Evolutionary conservation across 2,888 invertebrate species (phyloP), one percentile per base, ranked within the genome.

Genomic region (Pandemis heparana): DNA sequence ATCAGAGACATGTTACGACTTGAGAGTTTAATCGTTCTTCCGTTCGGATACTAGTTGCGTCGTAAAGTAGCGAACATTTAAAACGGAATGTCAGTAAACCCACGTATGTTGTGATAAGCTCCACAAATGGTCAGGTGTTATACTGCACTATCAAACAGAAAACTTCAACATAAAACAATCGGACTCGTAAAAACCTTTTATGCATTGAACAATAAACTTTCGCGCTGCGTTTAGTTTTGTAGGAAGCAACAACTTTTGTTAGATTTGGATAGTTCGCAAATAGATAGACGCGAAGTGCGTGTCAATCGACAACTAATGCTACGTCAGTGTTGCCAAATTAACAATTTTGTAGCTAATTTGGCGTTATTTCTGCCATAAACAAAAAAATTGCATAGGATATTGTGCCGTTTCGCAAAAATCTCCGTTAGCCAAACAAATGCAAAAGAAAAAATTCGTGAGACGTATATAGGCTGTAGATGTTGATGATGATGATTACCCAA

Each of bases 231-330:
- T 48, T 41, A 60, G 32, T 70, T 46, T 59, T 43, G 59, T 62
- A 67, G 71, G 66, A 71, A 74, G 62, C 32, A 43, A 51, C 48
- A 39, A 61, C 71, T 74, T 71, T 74, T 71, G 70, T 74, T 74
- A 53, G 66, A 66, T 51, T 23, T 32, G 64, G 70, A 60, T 62
- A 63, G 71, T 60, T 70, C 74, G 70, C 73, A 75, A 77, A 77
- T 78, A 77, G 77, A 76, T 69, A 48, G 43, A 69, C 69, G 74
- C 56, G 76, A 76, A 77, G 68, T 77, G 71, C 74, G 70, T 77
- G 77, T 79, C 79, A 77, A 79, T 79, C 75, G 77, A 62, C 75
- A 77, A 68, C 53, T 62, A 69, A 69, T 14, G 39, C 62, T 39
- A 23, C 63, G 23, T 16, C 18, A 12, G 18, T 63, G 18, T 63